Conservation (phyloP, 2,888 invertebrate species). For the Drosophila hawaiiensis region DNA sequence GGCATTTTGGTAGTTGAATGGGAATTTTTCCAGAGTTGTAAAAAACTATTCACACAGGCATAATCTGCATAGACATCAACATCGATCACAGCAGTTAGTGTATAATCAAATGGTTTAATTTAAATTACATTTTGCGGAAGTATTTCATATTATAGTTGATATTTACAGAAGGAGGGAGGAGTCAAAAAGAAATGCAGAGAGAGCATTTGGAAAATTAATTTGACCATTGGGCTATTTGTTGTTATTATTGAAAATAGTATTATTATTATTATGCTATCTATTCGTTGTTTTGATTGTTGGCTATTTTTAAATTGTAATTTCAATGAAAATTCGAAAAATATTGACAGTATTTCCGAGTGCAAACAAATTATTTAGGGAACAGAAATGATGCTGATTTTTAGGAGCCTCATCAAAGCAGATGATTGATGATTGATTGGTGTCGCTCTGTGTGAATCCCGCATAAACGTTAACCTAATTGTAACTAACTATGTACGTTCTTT, state of each 20-base stretch:
- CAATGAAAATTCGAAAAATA: background rate
- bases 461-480: constrained; percentile 9
- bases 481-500: constrained; percentile 44
- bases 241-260: background rate
- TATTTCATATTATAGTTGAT: background rate
- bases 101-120: background rate
- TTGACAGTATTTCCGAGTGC: background rate
- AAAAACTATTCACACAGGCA: background rate
- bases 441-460: background rate
- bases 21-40: background rate
- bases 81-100: background rate
- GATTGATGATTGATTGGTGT: background rate
- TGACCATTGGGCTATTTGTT: no score
- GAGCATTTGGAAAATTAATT: no score
- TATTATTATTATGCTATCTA: no score
- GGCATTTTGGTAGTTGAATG: background rate
- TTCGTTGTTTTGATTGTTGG: background rate
- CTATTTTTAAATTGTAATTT: background rate
- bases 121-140: background rate
- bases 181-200: background rate
- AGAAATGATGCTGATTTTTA: background rate
- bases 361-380: background rate
- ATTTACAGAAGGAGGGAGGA: background rate
- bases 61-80: background rate
- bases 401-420: background rate